Conservation (phyloP, 1,140 invertebrate species). For the Orius insidiosus region DNA sequence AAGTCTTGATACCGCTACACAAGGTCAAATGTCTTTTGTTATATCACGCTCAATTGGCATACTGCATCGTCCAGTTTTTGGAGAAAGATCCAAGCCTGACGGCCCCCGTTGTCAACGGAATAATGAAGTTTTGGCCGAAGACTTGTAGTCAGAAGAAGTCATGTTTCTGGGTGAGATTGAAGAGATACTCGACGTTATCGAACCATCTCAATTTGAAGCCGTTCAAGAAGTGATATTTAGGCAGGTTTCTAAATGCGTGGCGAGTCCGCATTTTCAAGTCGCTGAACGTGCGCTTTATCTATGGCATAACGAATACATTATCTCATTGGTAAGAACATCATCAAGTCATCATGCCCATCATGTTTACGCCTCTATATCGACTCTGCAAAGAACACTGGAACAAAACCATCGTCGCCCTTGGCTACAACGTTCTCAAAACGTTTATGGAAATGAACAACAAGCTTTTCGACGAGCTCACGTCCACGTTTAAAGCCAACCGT, state of each 20-base stretch:
- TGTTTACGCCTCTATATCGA: constrained; percentile 92
- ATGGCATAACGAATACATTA: constrained; percentile 95
- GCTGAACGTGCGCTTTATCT: constrained; percentile 87
- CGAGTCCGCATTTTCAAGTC: constrained; percentile 66
- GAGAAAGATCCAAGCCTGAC: constrained; percentile 96
- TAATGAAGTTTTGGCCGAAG: constrained; percentile 98
- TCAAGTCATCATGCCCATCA: constrained; percentile 76
- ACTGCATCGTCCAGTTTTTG: constrained; percentile 99
- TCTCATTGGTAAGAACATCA: constrained; percentile 88
- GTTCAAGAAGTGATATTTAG: constrained; percentile 93
- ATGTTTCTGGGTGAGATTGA: constrained; percentile 97
- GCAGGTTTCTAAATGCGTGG: constrained; percentile 95
- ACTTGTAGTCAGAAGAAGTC: constrained; percentile 94
- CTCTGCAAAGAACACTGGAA: constrained; percentile 99
- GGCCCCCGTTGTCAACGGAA: constrained; percentile 85
- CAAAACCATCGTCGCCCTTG: constrained; percentile 95
- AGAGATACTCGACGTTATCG: constrained; percentile 96
- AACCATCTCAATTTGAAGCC: constrained; percentile 95
- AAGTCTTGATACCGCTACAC: constrained; percentile 95
- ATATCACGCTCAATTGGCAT: constrained; percentile 94
- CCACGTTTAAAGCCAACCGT: too few species aligned
- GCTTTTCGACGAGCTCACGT: constrained; percentile 58
- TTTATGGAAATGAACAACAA: constrained; percentile 99
- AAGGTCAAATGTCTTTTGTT: constrained; percentile 70
- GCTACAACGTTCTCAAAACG: constrained; percentile 97